Base-by-base conservation (phyloP, 64 coral and sea anemone species). In the Trachythela sp. region DNA sequence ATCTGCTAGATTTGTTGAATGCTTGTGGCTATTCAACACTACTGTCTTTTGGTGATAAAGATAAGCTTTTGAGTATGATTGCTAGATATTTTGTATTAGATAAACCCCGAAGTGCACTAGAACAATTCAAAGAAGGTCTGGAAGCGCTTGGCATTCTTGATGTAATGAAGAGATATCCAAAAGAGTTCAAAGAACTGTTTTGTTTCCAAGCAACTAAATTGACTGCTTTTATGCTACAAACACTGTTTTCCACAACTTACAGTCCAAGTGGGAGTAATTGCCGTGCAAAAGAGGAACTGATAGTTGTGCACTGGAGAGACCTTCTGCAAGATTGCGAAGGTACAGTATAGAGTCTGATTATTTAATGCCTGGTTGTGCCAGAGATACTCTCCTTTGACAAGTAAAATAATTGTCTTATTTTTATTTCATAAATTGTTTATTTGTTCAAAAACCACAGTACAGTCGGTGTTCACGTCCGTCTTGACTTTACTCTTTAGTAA, bases 121-220 rank as follows among this genome's bases (percentile, higher is more conserved):
- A 80, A 2, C 75, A 80, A 80, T 80, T 80, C 9, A 80, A 80
- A 30, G 75, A 80, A 80, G 75, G 75, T 30, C 37, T 80, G 3
- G 33, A 80, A 22, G 35, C 75, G 37, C 75, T 80, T 35, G 33
- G 15, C 20, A 80, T 80, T 38, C 37, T 80, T 80, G 75, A 80
- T 80, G 20, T 38, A 35, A 35, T 80, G 37, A 80, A 37, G 33
- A 80, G 37, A 39, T 39, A 80, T 80, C 75, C 75, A 37, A 2
- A 30, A 37, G 75, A 35, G 37, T 37, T 80, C 33, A 39, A 80
- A 80, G 15, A 22, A 35, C 33, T 36, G 8, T 80, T 80, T 39
- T 80, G 75, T 80, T 80, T 37, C 75, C 31, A 35, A 15, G 37
- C 75, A 80, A 80, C 75, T 37, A 80, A 80, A 35, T 36, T 80